These are phyloP conservation scores for Rhinoderma darwinii DNA, from an alignment of 2,113 vertebrate species.

Conservation along the genomic window DNA sequence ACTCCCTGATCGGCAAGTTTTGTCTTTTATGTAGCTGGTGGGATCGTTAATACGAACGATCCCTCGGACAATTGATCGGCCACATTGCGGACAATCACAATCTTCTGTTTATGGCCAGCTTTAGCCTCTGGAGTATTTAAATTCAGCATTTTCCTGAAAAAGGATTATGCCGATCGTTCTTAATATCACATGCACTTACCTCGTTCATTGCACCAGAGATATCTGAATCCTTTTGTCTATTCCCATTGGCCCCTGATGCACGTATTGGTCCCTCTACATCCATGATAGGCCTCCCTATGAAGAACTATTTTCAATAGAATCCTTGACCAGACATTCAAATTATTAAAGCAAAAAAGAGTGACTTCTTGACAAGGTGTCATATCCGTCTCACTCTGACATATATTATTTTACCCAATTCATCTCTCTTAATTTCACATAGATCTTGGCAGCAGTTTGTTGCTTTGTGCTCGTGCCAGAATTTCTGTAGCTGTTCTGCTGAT, in stretches of 20 bases:
- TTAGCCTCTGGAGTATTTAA: too few species aligned
- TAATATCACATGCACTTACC: too few species aligned
- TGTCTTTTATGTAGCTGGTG: too few species aligned
- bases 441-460: background rate
- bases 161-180: too few species aligned
- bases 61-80: too few species aligned
- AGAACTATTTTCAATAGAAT: background rate
- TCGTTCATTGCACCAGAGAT: too few species aligned
- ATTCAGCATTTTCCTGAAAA: too few species aligned
- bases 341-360: too few species aligned
- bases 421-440: background rate
- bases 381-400: background rate
- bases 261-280: background rate
- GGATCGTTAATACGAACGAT: too few species aligned
- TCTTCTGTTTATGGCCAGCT: too few species aligned
- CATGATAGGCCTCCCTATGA: background rate
- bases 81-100: too few species aligned
- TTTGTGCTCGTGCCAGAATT: background rate
- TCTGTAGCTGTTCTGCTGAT: background rate
- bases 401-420: background rate
- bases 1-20: too few species aligned
- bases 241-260: background rate
- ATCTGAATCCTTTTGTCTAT: background rate
- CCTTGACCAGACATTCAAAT: background rate
- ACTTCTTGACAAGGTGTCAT: background rate